Evolutionary conservation across 2,797 vertebrate species (phyloP), one percentile per base, ranked within the genome.

Genomic region (Taenioides sp.): DNA sequence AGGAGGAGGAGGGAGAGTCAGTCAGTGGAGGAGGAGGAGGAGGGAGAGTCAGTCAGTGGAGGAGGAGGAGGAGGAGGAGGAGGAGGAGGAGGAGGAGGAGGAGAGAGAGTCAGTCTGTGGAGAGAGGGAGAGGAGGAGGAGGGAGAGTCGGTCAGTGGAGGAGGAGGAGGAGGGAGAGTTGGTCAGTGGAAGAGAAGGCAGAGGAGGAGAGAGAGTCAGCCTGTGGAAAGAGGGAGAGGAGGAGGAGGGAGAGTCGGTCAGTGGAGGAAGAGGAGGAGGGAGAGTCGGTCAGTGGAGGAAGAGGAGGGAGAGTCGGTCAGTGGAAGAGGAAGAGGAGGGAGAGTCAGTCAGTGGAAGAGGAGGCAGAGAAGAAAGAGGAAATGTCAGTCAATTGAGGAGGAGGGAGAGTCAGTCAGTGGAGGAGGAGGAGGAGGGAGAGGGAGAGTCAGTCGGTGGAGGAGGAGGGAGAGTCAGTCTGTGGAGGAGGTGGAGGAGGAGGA

Each of bases 151-250:
- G 25, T 60, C 50, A 69, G 62, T 54, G 31, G 40, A 65, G 61
- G 57, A 67, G 65, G 57, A 67, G 65, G 71, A 75, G 71, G 54
- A 76, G 71, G 57, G 16, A 47, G 58, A 57, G 59, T n/a, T n/a
- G n/a, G n/a, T n/a, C n/a, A n/a, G n/a, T n/a, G n/a, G n/a, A n/a
- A n/a, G n/a, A 79, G 65, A 57, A 52, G 40, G 40, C 60, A 60
- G 55, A 66, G 57, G 55, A 66, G 65, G 71, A 75, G 74, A 54
- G 65, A 60, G 18, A 79, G 65, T 66, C 63, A 62, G 25, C 55
- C 50, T 64, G 62, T 58, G 25, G 40, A 60, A 31, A 31, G 31
- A 31, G 31, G 31, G 5, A 5, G 31, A 31, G 31, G 31, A 31
- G 31, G 31, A 31, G 4, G 4, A 31, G 4, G 3, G 5, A 6